A percentile compares a stretch with the other conserved stretches of the same genome.
These are phyloP conservation scores for Folsomia candida DNA, from an alignment of 2,888 invertebrate species.

Conservation along the genomic window DNA sequence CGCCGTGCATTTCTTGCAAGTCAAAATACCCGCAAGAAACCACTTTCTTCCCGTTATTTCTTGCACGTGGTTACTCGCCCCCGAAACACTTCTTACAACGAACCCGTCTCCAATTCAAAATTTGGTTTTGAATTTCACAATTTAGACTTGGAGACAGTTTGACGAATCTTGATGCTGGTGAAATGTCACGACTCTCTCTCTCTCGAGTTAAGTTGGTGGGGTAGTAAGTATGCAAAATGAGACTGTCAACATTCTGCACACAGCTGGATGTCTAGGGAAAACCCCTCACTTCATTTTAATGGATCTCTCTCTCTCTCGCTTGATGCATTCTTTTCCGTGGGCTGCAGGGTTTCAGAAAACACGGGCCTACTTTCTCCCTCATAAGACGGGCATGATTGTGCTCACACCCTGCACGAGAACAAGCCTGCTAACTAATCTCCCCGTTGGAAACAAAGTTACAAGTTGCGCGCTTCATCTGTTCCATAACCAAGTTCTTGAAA, in stretches of 20 bases:
- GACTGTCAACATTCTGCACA: conserved; percentile 42
- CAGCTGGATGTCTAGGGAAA: conserved; percentile 24
- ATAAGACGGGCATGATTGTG: background rate
- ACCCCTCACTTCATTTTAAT: background rate
- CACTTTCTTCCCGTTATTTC: too few relatives aligned
- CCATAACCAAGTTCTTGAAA: too few relatives aligned
- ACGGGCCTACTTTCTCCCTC: background rate
- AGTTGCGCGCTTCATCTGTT: conserved; percentile 13
- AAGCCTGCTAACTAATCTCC: background rate
- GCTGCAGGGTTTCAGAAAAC: background rate
- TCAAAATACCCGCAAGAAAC: too few relatives aligned
- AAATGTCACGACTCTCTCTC: conserved; percentile 29
- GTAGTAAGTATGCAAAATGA: conserved; percentile 47
- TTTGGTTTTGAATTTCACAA: background rate
- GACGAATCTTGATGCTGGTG: conserved; percentile 37
- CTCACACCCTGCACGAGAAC: too few relatives aligned
- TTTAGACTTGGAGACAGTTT: conserved; percentile 30
- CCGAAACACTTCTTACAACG: too few relatives aligned
- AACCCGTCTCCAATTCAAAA: too few relatives aligned
- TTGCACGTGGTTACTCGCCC: too few relatives aligned
- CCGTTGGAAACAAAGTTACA: background rate
- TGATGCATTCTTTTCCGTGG: background rate
- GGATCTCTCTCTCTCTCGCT: background rate
- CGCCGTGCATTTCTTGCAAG: too few relatives aligned
- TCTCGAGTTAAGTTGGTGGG: conserved; percentile 21